These are phyloP conservation scores for Anastrepha obliqua DNA, from an alignment of 1,140 invertebrate species.

Conservation along the genomic window DNA sequence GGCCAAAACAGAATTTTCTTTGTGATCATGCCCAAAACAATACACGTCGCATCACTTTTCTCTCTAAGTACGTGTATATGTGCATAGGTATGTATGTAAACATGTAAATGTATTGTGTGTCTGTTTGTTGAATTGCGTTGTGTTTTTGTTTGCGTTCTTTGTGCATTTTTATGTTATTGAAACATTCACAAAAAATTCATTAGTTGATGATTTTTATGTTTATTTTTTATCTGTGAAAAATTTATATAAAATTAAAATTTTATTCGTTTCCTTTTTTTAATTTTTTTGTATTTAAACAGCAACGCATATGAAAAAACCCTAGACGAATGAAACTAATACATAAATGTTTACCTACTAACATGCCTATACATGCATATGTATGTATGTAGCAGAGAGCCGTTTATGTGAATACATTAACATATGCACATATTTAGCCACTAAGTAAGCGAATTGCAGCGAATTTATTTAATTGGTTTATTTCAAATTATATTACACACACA, in stretches of 20 bases:
- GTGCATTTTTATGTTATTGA: not conserved
- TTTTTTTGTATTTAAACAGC: constrained; percentile 26
- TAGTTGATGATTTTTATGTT: not conserved
- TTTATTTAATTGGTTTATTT: not conserved
- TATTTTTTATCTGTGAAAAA: not conserved
- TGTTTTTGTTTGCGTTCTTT: not conserved
- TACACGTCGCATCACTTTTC: not conserved
- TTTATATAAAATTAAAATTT: too few relatives aligned
- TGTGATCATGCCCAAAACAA: not conserved
- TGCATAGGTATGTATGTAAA: not conserved
- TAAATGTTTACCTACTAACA: not conserved
- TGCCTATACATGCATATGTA: constrained; percentile 1
- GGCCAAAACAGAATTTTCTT: not conserved
- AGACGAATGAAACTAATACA: constrained; percentile 28
- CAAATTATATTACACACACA: not conserved
- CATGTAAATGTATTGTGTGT: not conserved
- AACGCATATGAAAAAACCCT: constrained; percentile 26
- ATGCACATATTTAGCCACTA: not conserved
- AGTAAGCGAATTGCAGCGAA: not conserved
- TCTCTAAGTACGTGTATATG: not conserved
- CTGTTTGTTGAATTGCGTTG: not conserved
- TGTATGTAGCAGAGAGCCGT: not conserved
- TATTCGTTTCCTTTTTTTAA: not conserved
- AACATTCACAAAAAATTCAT: not conserved
- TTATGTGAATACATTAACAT: constrained; percentile 1